Evolutionary conservation across 1,140 invertebrate species (phyloP).

Genomic region (Drosophila santomea): DNA sequence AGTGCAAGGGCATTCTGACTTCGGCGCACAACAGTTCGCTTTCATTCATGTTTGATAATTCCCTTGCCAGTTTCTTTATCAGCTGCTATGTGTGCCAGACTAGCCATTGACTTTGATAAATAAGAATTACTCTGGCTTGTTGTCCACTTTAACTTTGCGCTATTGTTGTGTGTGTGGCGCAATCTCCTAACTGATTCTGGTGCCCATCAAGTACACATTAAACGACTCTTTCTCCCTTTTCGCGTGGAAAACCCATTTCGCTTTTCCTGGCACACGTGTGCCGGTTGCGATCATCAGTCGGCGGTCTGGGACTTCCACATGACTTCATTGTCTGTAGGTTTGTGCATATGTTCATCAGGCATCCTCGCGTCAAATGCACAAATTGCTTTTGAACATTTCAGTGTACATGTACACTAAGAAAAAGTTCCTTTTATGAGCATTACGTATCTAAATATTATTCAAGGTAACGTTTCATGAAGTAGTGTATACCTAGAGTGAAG

Average conservation of each 20-base stretch:
- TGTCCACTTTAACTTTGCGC: constrained; percentile 6
- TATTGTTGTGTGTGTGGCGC: constrained; percentile 3
- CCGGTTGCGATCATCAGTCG: constrained; percentile 14
- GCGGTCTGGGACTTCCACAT: constrained; percentile 18
- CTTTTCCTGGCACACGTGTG: constrained; percentile 8
- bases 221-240: background rate
- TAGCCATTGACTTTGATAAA: constrained; percentile 50
- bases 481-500: background rate
- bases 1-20: background rate
- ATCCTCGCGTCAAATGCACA: constrained; percentile 26
- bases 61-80: constrained; percentile 12
- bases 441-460: too few relatives aligned
- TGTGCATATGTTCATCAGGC: background rate
- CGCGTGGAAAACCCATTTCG: background rate
- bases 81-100: constrained; percentile 22
- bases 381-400: background rate
- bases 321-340: constrained; percentile 1
- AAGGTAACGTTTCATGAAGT: too few relatives aligned
- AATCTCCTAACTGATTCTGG: constrained; percentile 16
- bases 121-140: constrained; percentile 36
- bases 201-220: constrained; percentile 1
- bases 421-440: background rate
- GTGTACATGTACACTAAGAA: background rate
- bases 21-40: background rate
- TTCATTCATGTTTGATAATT: constrained; percentile 1